These are phyloP conservation scores for Rhinopomastus cyanomelas DNA, from an alignment of 2,113 vertebrate species.

Conservation along the genomic window DNA sequence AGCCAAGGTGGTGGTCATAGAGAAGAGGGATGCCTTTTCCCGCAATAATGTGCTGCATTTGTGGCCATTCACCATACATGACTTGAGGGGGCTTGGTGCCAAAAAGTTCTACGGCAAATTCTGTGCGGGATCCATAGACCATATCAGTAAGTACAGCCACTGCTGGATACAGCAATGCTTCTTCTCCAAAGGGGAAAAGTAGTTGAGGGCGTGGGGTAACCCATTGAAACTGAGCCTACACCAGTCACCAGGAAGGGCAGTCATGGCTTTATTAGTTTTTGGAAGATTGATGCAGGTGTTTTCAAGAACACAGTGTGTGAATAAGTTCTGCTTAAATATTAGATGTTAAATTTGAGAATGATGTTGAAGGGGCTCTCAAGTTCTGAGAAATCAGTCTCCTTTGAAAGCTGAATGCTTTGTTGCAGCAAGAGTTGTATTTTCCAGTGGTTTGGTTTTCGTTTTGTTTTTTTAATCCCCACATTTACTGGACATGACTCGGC, in stretches of 20 bases:
- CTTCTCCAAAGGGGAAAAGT: not conserved
- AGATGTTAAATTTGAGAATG: not conserved
- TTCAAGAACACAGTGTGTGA: not conserved
- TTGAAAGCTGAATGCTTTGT: not conserved
- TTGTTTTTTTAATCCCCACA: not conserved
- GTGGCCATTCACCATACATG: conserved; percentile 97
- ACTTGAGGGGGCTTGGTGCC: conserved; percentile 92
- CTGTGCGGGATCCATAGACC: conserved; percentile 96
- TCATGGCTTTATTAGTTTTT: not conserved
- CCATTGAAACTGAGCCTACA: not conserved
- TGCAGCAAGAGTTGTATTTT: not conserved
- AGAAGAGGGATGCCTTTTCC: conserved; percentile 97
- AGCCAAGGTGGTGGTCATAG: conserved; percentile 94
- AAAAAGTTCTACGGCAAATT: conserved; percentile 99
- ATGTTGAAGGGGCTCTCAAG: not conserved
- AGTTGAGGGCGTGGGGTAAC: not conserved
- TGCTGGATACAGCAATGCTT: not conserved
- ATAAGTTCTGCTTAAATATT: not conserved
- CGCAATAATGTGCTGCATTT: conserved; percentile 96
- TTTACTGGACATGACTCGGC: not conserved
- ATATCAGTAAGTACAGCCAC: conserved; percentile 89
- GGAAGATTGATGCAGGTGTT: not conserved
- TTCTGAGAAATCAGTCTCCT: not conserved
- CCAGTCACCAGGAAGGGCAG: not conserved
- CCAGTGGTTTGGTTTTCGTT: not conserved